These are phyloP conservation scores for Cyrtodaria siliqua DNA, from an alignment of 2,888 invertebrate genomes.

Conservation along the genomic window DNA sequence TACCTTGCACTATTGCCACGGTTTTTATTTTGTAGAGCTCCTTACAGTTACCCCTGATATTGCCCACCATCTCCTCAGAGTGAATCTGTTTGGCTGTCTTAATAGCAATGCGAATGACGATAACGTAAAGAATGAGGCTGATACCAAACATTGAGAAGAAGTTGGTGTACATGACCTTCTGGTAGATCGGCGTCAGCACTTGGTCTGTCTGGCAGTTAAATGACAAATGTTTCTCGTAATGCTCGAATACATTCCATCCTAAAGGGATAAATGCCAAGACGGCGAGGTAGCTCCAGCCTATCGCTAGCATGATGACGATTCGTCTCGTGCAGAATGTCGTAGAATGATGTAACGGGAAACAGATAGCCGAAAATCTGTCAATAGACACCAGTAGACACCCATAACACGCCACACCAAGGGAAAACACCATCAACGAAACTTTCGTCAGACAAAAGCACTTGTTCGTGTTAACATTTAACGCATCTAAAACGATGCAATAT, in stretches of 20 bases:
- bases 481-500: constrained; percentile 31
- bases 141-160: constrained; percentile 23
- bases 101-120: constrained; percentile 35
- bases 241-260: constrained; percentile 50
- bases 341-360: constrained; percentile 36
- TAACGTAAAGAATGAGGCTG: constrained; percentile 35
- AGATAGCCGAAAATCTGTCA: constrained; percentile 43
- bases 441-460: constrained; percentile 50
- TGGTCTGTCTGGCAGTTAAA: constrained; percentile 17
- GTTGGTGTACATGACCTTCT: constrained; percentile 21
- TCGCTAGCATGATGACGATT: constrained; percentile 23
- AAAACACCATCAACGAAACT: constrained; percentile 34
- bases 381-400: constrained; percentile 40
- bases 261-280: constrained; percentile 23
- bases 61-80: background rate
- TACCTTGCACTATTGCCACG: constrained; percentile 52
- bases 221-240: constrained; percentile 30
- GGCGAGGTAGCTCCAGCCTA: constrained; percentile 38
- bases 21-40: constrained; percentile 43
- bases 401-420: constrained; percentile 31
- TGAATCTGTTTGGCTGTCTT: constrained; percentile 18
- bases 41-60: background rate
- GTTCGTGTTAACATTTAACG: constrained; percentile 18
- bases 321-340: constrained; percentile 15
- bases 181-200: constrained; percentile 44